Base-by-base conservation (phyloP, 2,113 vertebrate species). In the Anguilla japonica region DNA sequence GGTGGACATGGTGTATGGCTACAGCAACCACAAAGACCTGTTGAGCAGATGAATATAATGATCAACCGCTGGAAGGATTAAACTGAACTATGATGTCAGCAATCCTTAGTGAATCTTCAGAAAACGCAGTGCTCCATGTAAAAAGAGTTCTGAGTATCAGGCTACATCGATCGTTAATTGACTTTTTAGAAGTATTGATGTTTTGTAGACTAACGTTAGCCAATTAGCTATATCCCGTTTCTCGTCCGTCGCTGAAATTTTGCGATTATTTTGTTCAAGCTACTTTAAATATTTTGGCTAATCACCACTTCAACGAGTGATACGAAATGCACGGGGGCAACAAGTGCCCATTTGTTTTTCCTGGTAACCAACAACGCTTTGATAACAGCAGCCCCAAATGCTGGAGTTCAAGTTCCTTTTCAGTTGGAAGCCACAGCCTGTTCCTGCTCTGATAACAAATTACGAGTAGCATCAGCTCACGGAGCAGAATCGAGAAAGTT, bases 1-100 rank as follows among this genome's bases (percentile, higher is more conserved):
- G 22, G 90, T 41, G 29, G 89, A 93, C 89, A 92, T 92, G 80
- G 43, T 50, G 2, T 26, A 13, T 13, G 11, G n/a, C 71, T 75
- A 75, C 71, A 29, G 71, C 71, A 75, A 34, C 71, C 34, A 34
- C 71, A 75, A 34, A 9, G n/a, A 75, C 26, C 71, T 75, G 71
- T 75, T 34, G 2, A 75, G 11, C 6, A 75, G 71, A 75, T 29
- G 8, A 13, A 75, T 26, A 34, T 13, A 34, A 8, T 34, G 26
- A 75, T 75, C 26, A 75, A 26, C n/a, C 7, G n/a, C 26, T 34
- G n/a, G 34, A 75, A 75, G 9, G 71, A 13, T 34, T 75, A n/a
- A 34, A 75, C n/a, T 34, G 71, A 75, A 75, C 11, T 9, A 34
- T 7, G 18, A 26, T 22, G 60, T 22, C 22, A 22, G 60, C 20